Evolutionary conservation across 2,113 vertebrate species (phyloP).

Genomic region (Pithys albifrons): DNA sequence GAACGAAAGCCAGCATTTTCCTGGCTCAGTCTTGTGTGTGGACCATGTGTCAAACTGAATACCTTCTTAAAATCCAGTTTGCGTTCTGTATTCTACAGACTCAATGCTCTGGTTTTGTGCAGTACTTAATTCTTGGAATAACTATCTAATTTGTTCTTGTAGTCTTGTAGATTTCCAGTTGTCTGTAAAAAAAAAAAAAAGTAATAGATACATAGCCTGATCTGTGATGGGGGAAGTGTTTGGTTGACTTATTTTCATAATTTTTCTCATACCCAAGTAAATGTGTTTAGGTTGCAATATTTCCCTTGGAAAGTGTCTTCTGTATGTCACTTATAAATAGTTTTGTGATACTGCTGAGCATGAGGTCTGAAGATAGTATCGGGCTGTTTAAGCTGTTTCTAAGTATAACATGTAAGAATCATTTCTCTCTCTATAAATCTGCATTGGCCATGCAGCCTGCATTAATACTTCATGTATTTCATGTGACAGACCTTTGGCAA

Average conservation of each 20-base stretch:
- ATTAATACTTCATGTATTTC: conserved; percentile 38
- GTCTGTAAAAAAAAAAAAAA: neutral
- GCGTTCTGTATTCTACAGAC: neutral
- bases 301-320: conserved; percentile 30
- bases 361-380: conserved; percentile 35
- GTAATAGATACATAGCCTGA: neutral
- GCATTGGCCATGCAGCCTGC: conserved; percentile 1
- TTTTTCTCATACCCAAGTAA: neutral
- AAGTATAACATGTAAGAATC: conserved; percentile 54
- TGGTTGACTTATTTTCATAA: neutral
- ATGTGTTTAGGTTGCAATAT: neutral
- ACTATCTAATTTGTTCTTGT: neutral
- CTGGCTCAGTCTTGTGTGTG: neutral
- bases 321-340: conserved; percentile 34
- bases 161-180: neutral
- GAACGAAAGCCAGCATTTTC: conserved; percentile 1
- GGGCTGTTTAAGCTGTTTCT: conserved; percentile 55
- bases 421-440: conserved; percentile 47
- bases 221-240: neutral
- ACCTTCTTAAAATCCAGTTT: neutral
- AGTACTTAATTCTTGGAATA: neutral
- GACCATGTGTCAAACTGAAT: conserved; percentile 15
- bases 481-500: conserved; percentile 17
- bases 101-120: neutral
- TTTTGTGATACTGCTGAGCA: conserved; percentile 39